Percentiles rank a stretch among this genome's conserved stretches.
These are phyloP conservation scores for Colletes collaris DNA, from an alignment of 2,888 invertebrate species.

Conservation along the genomic window DNA sequence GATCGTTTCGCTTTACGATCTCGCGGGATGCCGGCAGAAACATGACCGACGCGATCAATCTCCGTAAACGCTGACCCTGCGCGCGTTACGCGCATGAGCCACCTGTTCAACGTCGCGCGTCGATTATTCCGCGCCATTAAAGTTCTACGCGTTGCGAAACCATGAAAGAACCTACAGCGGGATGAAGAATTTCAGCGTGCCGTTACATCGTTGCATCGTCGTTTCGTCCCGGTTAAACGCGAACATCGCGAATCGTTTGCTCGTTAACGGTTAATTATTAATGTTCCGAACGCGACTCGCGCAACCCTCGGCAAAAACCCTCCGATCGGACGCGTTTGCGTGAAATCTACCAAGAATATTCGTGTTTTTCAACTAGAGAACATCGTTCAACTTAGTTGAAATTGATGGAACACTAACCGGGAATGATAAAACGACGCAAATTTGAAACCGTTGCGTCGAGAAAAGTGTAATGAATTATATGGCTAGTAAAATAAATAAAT, in stretches of 20 bases:
- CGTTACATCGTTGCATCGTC: conserved; percentile 37
- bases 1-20: neutral
- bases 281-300: no score
- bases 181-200: conserved; percentile 34
- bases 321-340: no score
- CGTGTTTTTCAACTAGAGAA: no score
- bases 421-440: no score
- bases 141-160: conserved; percentile 41
- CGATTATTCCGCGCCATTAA: conserved; percentile 47
- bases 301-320: no score
- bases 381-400: no score
- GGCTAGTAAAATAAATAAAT: no score
- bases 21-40: neutral
- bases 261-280: neutral
- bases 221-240: conserved; percentile 18
- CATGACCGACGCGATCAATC: conserved; percentile 19
- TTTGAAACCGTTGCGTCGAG: no score
- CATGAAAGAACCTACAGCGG: conserved; percentile 28
- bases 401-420: no score
- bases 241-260: conserved; percentile 1
- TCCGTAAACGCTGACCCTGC: conserved; percentile 9
- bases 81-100: conserved; percentile 12
- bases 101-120: conserved; percentile 30
- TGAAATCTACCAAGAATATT: no score
- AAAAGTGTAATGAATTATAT: no score